A percentile compares a stretch with the other conserved stretches of the same genome.
Conservation (phyloP, 2,113 vertebrate genomes). For the Amphilophus citrinellus region DNA sequence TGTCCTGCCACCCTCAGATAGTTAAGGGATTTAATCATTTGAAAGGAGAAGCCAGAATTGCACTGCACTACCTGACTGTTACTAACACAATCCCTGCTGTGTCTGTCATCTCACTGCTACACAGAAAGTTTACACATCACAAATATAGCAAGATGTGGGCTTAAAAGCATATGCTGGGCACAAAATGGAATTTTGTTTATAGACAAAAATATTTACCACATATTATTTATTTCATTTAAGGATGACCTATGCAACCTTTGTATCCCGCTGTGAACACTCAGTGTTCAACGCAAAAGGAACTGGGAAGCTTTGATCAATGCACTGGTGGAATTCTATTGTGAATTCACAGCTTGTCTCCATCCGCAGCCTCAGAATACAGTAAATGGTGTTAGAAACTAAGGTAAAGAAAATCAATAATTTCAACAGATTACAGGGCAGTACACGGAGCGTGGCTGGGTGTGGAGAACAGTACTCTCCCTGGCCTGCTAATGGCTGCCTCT, state of each 20-base stretch:
- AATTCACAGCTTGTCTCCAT: slow-evolving; percentile 33
- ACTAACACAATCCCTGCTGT: slow-evolving; percentile 18
- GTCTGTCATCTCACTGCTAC: slow-evolving; percentile 13
- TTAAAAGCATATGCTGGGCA: background rate
- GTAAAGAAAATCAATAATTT: slow-evolving; percentile 56
- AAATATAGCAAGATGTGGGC: background rate
- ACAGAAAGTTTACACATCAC: background rate
- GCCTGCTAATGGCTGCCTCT: slow-evolving; percentile 44
- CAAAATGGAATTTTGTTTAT: background rate
- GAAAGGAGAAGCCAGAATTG: slow-evolving; percentile 18
- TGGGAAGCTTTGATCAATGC: slow-evolving; percentile 29
- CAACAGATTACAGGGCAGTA: slow-evolving; percentile 39
- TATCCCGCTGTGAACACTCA: background rate
- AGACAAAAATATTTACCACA: background rate
- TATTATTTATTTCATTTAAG: background rate
- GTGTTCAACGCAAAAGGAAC: background rate
- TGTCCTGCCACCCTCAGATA: slow-evolving; percentile 47
- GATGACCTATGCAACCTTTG: background rate
- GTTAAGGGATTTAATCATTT: slow-evolving; percentile 47
- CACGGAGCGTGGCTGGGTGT: slow-evolving; percentile 9
- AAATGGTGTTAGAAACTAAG: slow-evolving; percentile 36
- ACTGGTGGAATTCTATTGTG: slow-evolving; percentile 18
- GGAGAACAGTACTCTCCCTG: slow-evolving; percentile 24
- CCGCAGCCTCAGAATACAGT: slow-evolving; percentile 34
- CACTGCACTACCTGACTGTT: slow-evolving; percentile 25